These are phyloP conservation scores for Pomacea maculata DNA, from an alignment of 1,140 invertebrate genomes.

Conservation along the genomic window DNA sequence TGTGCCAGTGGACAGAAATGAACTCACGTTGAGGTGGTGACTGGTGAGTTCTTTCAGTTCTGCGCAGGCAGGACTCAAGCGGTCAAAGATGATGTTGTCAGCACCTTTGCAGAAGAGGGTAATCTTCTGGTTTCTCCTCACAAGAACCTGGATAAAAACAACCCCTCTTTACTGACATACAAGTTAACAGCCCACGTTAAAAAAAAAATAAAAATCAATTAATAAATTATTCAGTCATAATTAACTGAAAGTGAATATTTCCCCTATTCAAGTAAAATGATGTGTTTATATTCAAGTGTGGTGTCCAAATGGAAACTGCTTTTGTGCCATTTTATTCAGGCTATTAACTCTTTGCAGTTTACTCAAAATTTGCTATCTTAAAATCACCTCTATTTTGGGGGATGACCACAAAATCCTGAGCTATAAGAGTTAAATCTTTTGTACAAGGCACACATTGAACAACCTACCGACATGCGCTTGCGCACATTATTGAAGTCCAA, in stretches of 20 bases:
- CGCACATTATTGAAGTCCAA: slow-evolving; percentile 99
- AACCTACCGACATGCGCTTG: slow-evolving; percentile 94
- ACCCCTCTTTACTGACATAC: too few relatives aligned
- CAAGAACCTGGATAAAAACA: slow-evolving; percentile 73
- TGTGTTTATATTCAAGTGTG: too few relatives aligned
- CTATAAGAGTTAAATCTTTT: too few relatives aligned
- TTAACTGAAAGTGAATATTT: too few relatives aligned
- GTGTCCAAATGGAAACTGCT: too few relatives aligned
- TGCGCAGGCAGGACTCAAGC: slow-evolving; percentile 73
- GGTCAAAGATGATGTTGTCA: slow-evolving; percentile 97
- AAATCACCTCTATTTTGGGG: too few relatives aligned
- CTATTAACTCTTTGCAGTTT: too few relatives aligned
- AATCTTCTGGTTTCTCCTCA: slow-evolving; percentile 86
- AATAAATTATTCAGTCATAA: neutral
- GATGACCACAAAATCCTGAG: too few relatives aligned
- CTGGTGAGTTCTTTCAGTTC: slow-evolving; percentile 72
- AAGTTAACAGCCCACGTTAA: too few relatives aligned
- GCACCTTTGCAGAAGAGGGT: slow-evolving; percentile 97
- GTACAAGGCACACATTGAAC: neutral
- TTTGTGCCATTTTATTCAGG: too few relatives aligned
- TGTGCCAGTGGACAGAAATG: neutral
- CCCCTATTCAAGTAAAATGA: too few relatives aligned
- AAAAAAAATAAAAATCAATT: slow-evolving; percentile 11
- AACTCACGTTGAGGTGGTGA: slow-evolving; percentile 92
- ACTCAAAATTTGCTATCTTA: too few relatives aligned